A percentile compares a stretch with the other conserved stretches of the same genome.
Conservation (phyloP, 2,797 vertebrate species). For the Xenopus petersii region DNA sequence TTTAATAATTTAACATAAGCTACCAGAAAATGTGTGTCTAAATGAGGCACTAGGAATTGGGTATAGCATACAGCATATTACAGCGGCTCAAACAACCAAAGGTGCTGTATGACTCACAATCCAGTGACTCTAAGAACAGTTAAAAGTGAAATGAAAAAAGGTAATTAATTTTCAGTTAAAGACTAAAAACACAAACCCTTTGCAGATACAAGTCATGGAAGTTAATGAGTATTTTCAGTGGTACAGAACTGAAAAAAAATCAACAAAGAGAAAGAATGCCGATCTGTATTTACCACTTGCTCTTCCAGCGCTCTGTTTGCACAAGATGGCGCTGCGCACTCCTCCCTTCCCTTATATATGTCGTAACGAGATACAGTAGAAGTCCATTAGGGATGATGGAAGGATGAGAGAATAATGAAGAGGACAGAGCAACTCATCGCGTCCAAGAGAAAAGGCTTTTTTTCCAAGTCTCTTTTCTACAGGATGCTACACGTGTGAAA, state of each 20-base stretch:
- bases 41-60: no score
- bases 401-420: constrained; percentile 40
- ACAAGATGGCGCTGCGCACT: neutral
- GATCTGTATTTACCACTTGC: neutral
- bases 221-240: neutral
- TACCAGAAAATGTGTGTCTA: no score
- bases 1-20: no score
- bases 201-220: neutral
- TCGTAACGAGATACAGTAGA: constrained; percentile 31
- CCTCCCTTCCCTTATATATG: constrained; percentile 13
- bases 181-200: no score
- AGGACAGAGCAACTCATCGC: constrained; percentile 41
- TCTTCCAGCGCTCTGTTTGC: neutral
- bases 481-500: constrained; percentile 34
- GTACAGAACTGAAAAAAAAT: neutral
- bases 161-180: no score
- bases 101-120: no score
- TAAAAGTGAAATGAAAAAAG: no score
- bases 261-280: no score
- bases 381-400: constrained; percentile 55
- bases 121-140: no score
- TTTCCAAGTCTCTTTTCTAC: constrained; percentile 50
- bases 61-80: no score
- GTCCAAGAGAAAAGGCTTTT: constrained; percentile 41
- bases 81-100: no score